These are phyloP conservation scores for Clarias batrachus DNA, from an alignment of 2,113 vertebrate species.

Conservation along the genomic window DNA sequence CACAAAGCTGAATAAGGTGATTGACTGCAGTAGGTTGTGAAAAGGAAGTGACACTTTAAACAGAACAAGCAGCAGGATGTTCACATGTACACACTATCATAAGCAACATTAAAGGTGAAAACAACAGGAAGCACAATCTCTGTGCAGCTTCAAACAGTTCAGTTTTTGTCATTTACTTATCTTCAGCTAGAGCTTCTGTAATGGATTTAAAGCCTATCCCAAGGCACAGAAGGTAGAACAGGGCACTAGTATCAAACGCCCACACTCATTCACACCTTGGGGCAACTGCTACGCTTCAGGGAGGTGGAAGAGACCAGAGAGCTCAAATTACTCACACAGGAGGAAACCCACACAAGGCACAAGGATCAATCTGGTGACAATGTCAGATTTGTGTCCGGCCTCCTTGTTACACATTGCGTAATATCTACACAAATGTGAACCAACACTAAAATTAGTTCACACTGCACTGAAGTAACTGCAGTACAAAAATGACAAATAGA, in stretches of 20 bases:
- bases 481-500: neutral
- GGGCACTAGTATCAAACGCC: neutral
- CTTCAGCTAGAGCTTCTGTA: neutral
- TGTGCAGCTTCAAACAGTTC: neutral
- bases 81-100: neutral
- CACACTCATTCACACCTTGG: neutral
- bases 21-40: conserved; percentile 68
- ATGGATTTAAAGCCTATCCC: neutral
- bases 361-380: neutral
- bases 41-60: conserved; percentile 58
- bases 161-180: neutral
- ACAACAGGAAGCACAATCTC: neutral
- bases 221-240: neutral
- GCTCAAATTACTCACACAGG: neutral
- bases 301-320: neutral
- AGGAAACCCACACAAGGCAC: neutral
- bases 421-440: neutral
- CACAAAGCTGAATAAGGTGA: conserved; percentile 63
- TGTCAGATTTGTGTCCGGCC: neutral
- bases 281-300: neutral
- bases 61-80: conserved; percentile 9
- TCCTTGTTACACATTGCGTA: neutral
- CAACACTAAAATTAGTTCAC: neutral
- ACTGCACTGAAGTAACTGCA: neutral
- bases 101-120: neutral